Conservation (phyloP, 2,888 invertebrate species). For the Epiblema foenella region DNA sequence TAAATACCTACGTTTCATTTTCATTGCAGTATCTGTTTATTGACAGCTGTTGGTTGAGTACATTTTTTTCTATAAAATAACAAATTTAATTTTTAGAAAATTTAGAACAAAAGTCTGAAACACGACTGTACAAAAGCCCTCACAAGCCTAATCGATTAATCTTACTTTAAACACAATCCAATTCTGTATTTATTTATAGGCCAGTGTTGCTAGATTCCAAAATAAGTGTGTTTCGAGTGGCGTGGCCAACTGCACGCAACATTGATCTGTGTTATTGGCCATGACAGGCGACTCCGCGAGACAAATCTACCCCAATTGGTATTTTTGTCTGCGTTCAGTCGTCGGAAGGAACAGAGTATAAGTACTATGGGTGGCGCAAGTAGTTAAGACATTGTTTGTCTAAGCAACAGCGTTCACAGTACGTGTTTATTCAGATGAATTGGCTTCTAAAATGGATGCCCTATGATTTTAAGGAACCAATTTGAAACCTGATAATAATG, state of each 20-base stretch:
- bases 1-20: too few relatives aligned
- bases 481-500: constrained; percentile 69
- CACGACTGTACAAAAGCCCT: neutral
- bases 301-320: constrained; percentile 68
- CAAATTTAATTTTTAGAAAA: too few relatives aligned
- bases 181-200: constrained; percentile 41
- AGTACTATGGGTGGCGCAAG: constrained; percentile 1
- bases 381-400: neutral
- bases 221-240: constrained; percentile 72
- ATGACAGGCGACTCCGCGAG: constrained; percentile 69
- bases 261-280: constrained; percentile 80
- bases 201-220: constrained; percentile 66
- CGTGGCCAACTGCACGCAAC: constrained; percentile 79
- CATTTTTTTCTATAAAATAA: too few relatives aligned
- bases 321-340: constrained; percentile 67
- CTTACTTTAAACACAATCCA: constrained; percentile 41
- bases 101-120: neutral
- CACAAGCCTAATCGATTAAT: constrained; percentile 23
- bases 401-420: constrained; percentile 52
- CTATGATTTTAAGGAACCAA: constrained; percentile 34
- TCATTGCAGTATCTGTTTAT: too few relatives aligned
- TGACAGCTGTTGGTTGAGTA: too few relatives aligned
- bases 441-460: constrained; percentile 49
- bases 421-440: constrained; percentile 79
- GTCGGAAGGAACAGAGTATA: constrained; percentile 1